Conservation (phyloP, 2,797 vertebrate species). For the Chrysocyon brachyurus region DNA sequence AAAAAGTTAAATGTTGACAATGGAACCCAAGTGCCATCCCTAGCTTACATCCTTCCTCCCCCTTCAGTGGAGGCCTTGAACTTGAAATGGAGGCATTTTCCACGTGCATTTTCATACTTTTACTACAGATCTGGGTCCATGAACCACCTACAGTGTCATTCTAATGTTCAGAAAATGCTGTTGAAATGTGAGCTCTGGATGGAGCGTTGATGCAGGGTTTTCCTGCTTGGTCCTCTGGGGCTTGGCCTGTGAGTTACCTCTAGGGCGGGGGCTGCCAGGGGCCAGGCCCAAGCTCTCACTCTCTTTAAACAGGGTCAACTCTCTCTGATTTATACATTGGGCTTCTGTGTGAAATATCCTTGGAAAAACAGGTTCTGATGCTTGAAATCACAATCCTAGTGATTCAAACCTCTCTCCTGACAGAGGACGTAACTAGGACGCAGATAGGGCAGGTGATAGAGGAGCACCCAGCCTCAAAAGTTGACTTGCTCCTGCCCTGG, state of each 20-base stretch:
- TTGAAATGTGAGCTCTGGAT: neutral
- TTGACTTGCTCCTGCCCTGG: neutral
- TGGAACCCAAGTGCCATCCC: neutral
- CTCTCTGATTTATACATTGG: neutral
- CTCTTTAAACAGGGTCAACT: neutral
- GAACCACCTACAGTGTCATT: neutral
- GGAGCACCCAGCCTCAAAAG: neutral
- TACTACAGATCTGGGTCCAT: neutral
- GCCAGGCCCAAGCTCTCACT: neutral
- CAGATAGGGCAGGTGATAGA: neutral
- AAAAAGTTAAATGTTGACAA: neutral
- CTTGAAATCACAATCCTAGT: neutral
- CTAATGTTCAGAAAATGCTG: neutral
- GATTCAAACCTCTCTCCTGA: neutral
- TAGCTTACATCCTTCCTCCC: neutral
- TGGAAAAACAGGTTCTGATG: neutral
- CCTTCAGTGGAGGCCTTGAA: neutral
- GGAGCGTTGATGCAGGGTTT: accelerated
- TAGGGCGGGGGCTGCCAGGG: neutral
- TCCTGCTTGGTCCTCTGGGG: neutral
- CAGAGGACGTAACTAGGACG: neutral
- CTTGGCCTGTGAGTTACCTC: neutral
- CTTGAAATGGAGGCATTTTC: neutral
- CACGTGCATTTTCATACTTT: neutral
- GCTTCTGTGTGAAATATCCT: neutral